Base-by-base conservation (phyloP, 2,888 invertebrate species). In the Synergus gifuensis region DNA sequence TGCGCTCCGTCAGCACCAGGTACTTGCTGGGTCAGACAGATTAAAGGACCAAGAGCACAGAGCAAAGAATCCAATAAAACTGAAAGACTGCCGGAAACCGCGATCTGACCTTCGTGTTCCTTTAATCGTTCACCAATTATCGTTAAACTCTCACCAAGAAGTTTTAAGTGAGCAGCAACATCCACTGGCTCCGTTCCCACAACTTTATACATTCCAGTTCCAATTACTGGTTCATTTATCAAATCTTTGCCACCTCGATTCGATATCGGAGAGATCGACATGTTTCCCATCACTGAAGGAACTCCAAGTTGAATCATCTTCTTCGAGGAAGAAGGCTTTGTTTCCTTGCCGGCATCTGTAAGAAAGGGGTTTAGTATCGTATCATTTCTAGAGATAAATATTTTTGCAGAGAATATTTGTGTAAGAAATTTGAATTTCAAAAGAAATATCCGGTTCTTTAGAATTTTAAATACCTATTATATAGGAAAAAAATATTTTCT, bases 101-200 rank as follows among this genome's bases (percentile, higher is more conserved):
- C 98, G 83, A 98, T 98, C 92, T 98, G 97, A 14, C 98, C 98
- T 95, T 98, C 97, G 88, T 98, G 98, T 88, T 98, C 98, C 91
- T 98, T 98, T 7, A 98, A 94, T 60, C 98, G 93, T 91, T 97
- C 97, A 0, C 99, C 98, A 86, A 99, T 98, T 89, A 98, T 98
- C 69, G 97, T 96, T 22, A 99, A 94, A 88, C 98, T 98, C 92
- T 98, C 98, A 0, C 98, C 98, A 16, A 99, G 93, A 79, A 98
- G 93, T 77, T 98, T 96, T 12, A 98, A 94, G 92, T 98, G 98
- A 0, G 98, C 98, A 0, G 98, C 98, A 36, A 98, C 96, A 92
- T 98, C 98, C 0, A 97, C 95, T 0, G 98, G 96, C 78, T 96
- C 95, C 66, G 96, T 96, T 11, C 96, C 96, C 9, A 95, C 94